Evolutionary conservation across 2,113 vertebrate genomes (phyloP).

Genomic region (Gymnobelideus leadbeateri): DNA sequence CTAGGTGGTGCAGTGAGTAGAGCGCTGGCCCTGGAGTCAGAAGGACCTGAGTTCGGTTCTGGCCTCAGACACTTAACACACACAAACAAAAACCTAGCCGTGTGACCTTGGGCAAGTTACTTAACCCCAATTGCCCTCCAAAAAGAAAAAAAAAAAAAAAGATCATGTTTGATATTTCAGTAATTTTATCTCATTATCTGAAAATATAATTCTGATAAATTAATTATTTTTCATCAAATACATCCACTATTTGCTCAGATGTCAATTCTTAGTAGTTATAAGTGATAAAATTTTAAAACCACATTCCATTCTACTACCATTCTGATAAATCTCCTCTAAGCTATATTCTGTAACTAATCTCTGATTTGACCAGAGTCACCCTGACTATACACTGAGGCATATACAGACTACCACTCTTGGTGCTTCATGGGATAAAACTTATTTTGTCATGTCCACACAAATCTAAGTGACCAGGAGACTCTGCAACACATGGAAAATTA

Average conservation of each 20-base stretch:
- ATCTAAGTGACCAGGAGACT: neutral
- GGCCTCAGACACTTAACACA: too few species aligned
- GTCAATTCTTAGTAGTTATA: neutral
- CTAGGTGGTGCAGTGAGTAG: too few species aligned
- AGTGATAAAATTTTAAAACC: neutral
- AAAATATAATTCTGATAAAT: neutral
- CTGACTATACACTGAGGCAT: neutral
- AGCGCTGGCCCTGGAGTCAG: too few species aligned
- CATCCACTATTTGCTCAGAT: neutral
- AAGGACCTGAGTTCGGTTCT: too few species aligned
- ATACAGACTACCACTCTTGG: neutral
- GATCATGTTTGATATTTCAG: neutral
- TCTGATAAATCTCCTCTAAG: neutral
- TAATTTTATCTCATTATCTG: neutral
- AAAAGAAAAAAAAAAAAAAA: too few species aligned
- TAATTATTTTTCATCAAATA: neutral
- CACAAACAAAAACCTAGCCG: too few species aligned
- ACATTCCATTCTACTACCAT: neutral
- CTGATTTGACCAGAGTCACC: neutral
- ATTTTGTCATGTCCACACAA: neutral
- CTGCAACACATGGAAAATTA: too few species aligned
- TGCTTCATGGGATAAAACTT: neutral
- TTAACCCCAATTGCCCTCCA: too few species aligned
- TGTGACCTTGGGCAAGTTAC: too few species aligned
- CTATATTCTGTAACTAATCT: neutral